These are phyloP conservation scores for Platysternon megacephalum DNA, from an alignment of 2,113 vertebrate genomes.

Conservation along the genomic window DNA sequence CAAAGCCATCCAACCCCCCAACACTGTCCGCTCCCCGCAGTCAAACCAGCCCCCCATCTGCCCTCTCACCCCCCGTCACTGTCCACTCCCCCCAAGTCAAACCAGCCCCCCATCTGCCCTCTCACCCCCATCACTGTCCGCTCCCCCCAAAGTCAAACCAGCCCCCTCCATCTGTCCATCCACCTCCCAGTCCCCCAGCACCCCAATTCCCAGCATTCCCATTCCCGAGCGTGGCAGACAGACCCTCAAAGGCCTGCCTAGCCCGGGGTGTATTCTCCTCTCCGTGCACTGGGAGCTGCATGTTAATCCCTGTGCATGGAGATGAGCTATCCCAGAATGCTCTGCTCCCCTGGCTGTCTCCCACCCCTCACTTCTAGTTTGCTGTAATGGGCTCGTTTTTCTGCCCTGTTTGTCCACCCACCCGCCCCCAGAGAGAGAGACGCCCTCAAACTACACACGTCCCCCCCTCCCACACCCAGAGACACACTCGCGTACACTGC, in stretches of 20 bases:
- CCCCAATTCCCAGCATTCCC: not conserved
- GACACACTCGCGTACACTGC: not conserved
- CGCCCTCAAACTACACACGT: fast-evolving
- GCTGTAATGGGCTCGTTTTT: fast-evolving
- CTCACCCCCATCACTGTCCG: too few species aligned
- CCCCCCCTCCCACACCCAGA: not conserved
- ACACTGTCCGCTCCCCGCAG: too few species aligned
- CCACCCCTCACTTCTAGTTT: not conserved
- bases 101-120: too few species aligned
- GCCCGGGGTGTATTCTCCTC: not conserved
- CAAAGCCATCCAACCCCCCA: too few species aligned
- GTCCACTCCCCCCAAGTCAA: too few species aligned
- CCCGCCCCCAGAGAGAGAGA: not conserved
- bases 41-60: too few species aligned
- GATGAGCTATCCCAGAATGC: not conserved
- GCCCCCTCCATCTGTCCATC: too few species aligned
- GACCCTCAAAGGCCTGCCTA: not conserved
- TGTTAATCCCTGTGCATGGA: not conserved
- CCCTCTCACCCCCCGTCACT: too few species aligned
- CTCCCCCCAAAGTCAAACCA: too few species aligned
- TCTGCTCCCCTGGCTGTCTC: not conserved
- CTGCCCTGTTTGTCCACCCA: fast-evolving
- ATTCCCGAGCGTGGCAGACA: not conserved
- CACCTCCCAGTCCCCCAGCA: too few species aligned
- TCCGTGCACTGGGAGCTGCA: not conserved